Percentiles rank a stretch among this genome's conserved stretches.
Conservation (phyloP, 2,113 vertebrate species). For the Toxostoma redivivum region DNA sequence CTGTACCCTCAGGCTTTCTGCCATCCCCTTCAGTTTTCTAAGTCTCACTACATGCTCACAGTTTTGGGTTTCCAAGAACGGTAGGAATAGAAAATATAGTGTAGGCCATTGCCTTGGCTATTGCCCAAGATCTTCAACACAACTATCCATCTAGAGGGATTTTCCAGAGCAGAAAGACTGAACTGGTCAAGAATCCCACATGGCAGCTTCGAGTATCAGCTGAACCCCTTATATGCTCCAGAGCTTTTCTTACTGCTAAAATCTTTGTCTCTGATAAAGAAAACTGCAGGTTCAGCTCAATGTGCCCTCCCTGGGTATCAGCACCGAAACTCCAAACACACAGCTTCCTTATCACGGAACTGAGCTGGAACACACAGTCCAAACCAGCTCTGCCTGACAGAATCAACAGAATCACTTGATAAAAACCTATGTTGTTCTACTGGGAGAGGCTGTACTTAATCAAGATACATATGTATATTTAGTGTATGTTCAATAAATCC, state of each 20-base stretch:
- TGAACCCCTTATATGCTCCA: not conserved
- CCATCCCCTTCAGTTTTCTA: not conserved
- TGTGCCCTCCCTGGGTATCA: not conserved
- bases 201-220: not conserved
- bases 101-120: not conserved
- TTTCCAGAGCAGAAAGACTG: not conserved
- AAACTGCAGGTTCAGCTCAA: not conserved
- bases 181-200: not conserved
- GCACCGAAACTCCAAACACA: not conserved
- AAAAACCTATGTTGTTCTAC: not conserved
- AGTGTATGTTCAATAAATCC: not conserved
- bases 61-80: not conserved
- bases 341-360: not conserved
- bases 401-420: conserved; percentile 39
- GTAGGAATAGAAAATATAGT: not conserved
- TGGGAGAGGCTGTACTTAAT: conserved; percentile 6
- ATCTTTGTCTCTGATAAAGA: not conserved
- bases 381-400: not conserved
- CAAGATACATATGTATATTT: not conserved
- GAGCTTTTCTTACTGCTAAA: not conserved
- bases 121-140: not conserved
- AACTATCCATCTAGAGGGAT: not conserved
- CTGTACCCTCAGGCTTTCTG: not conserved
- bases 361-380: not conserved
- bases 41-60: not conserved